phyloP scores from a whole-genome alignment of 2,797 vertebrate species.

The Coreius guichenoti region DNA sequence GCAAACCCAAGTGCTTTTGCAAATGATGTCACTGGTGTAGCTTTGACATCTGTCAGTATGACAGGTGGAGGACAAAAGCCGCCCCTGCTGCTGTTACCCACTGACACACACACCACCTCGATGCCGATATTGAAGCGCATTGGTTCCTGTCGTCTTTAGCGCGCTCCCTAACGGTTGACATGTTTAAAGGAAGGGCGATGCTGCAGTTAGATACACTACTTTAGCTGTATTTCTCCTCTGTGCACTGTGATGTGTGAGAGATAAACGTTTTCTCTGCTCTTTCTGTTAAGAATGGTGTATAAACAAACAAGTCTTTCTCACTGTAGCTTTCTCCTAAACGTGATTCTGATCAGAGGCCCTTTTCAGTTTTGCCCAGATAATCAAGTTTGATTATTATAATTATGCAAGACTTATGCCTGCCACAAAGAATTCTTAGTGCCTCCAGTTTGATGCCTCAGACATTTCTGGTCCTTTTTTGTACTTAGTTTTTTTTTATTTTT shows the following conservation, averaged over 20 bases:
- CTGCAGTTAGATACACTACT: slow-evolving; percentile 54
- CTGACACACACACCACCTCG: neutral
- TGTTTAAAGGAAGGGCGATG: slow-evolving; percentile 30
- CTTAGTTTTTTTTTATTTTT: slow-evolving; percentile 34
- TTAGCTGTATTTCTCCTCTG: slow-evolving; percentile 22
- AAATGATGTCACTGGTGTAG: neutral
- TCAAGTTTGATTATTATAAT: slow-evolving; percentile 49
- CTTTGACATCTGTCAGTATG: neutral
- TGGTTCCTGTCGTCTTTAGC: neutral
- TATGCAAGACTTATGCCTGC: slow-evolving; percentile 54
- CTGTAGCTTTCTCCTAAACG: neutral
- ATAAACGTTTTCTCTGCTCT: neutral
- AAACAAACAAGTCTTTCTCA: slow-evolving; percentile 6
- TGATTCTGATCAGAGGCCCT: slow-evolving; percentile 6
- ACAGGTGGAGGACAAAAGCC: neutral
- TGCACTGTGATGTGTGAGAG: slow-evolving; percentile 3
- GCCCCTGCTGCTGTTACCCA: neutral
- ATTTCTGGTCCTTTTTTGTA: slow-evolving; percentile 40
- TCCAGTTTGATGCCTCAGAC: slow-evolving; percentile 52
- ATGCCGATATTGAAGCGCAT: neutral
- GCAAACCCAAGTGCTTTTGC: slow-evolving; percentile 11
- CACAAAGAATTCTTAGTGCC: slow-evolving; percentile 63
- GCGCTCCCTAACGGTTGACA: neutral
- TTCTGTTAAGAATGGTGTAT: slow-evolving; percentile 17
- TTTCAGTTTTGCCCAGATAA: slow-evolving; percentile 42